Conservation (phyloP, 2,113 vertebrate genomes). For the Chloropsis cyanopogon region DNA sequence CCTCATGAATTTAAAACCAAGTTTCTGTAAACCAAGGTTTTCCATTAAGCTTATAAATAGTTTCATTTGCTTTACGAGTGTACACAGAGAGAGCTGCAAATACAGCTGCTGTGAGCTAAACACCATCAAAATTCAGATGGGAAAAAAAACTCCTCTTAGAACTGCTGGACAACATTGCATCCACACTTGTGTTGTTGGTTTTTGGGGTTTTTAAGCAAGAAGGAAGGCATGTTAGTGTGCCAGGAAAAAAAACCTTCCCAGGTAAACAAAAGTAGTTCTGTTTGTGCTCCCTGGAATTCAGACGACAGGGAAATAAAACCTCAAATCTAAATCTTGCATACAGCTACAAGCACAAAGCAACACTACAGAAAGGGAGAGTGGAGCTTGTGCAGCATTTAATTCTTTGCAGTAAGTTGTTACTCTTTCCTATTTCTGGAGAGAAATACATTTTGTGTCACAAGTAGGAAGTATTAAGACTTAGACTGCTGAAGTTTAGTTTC, state of each 20-base stretch:
- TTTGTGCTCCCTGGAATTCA: not conserved
- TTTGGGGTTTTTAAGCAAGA: not conserved
- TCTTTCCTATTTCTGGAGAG: not conserved
- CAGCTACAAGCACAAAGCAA: not conserved
- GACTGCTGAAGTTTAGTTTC: not conserved
- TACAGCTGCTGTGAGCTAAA: not conserved
- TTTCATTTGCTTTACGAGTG: not conserved
- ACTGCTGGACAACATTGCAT: not conserved
- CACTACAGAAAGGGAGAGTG: not conserved
- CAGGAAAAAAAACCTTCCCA: not conserved
- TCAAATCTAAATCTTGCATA: not conserved
- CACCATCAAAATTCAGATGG: not conserved
- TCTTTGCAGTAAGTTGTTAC: not conserved
- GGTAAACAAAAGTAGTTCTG: slow-evolving; percentile 18
- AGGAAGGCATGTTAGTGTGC: not conserved
- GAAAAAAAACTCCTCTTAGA: not conserved
- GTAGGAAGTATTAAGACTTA: not conserved
- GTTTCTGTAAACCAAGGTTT: not conserved
- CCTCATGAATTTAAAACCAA: not conserved
- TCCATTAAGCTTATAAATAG: not conserved
- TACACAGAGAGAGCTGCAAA: not conserved
- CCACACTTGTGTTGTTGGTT: not conserved
- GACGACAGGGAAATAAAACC: not conserved
- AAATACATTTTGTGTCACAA: not conserved
- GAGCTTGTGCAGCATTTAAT: not conserved